Conservation (phyloP, 1,140 invertebrate species). For the Gonioctena quinquepunctata region DNA sequence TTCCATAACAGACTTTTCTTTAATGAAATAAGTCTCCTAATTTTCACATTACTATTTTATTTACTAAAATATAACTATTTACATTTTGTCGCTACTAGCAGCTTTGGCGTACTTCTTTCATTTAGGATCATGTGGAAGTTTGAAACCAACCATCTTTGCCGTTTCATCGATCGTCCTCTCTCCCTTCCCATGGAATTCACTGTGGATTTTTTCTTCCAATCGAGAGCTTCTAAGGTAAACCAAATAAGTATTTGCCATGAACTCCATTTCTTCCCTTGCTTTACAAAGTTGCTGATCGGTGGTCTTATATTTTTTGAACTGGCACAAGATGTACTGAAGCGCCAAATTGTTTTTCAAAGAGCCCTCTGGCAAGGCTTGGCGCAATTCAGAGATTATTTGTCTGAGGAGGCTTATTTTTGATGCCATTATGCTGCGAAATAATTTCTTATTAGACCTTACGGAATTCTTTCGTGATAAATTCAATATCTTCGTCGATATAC, state of each 20-base stretch:
- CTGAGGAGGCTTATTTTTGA: slow-evolving; percentile 55
- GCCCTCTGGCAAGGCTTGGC: slow-evolving; percentile 58
- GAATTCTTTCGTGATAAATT: slow-evolving; percentile 64
- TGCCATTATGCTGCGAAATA: slow-evolving; percentile 10
- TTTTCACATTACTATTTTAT: too few relatives aligned
- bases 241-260: slow-evolving; percentile 70
- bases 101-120: too few relatives aligned
- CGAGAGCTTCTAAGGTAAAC: slow-evolving; percentile 73
- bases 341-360: slow-evolving; percentile 63
- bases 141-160: slow-evolving; percentile 82
- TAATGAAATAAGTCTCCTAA: too few relatives aligned
- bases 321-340: slow-evolving; percentile 69
- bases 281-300: slow-evolving; percentile 82
- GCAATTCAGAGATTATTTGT: slow-evolving; percentile 65
- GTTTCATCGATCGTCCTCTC: slow-evolving; percentile 77
- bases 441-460: too few relatives aligned
- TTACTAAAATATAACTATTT: neutral
- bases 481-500: slow-evolving; percentile 61
- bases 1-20: too few relatives aligned
- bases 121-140: slow-evolving; percentile 80
- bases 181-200: slow-evolving; percentile 74
- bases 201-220: slow-evolving; percentile 69
- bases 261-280: slow-evolving; percentile 74
- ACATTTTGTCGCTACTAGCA: too few relatives aligned
- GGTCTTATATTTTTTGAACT: slow-evolving; percentile 72